Evolutionary conservation across 2,888 invertebrate genomes (phyloP).

Genomic region (Drosophila heteroneura): DNA sequence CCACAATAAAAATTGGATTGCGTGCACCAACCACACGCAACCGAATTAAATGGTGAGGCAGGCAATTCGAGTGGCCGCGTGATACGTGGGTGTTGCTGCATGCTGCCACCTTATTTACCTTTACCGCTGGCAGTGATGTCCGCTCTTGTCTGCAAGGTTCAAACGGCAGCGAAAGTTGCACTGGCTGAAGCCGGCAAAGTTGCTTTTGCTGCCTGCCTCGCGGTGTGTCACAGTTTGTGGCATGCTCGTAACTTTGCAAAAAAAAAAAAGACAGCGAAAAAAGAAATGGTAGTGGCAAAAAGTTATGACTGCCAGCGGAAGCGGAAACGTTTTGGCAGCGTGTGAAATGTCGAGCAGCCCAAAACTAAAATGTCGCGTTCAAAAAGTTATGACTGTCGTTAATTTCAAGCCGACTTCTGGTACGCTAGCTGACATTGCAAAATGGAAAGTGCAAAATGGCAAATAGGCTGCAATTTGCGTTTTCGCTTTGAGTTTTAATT

Average conservation of each 20-base stretch:
- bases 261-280: not conserved
- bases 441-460: conserved; percentile 26
- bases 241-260: conserved; percentile 50
- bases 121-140: conserved; percentile 36
- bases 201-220: conserved; percentile 26
- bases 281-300: conserved; percentile 36
- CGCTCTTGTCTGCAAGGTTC: conserved; percentile 35
- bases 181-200: conserved; percentile 34
- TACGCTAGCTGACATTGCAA: conserved; percentile 25
- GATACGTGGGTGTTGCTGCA: conserved; percentile 40
- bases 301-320: conserved; percentile 73
- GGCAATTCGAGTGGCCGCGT: not conserved
- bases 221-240: conserved; percentile 52
- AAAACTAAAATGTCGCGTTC: conserved; percentile 72
- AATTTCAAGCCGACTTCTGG: conserved; percentile 48
- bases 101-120: conserved; percentile 66
- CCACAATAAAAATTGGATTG: not conserved
- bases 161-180: conserved; percentile 57
- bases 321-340: conserved; percentile 78
- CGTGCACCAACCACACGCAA: conserved; percentile 1
- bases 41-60: conserved; percentile 7
- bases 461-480: conserved; percentile 24
- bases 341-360: conserved; percentile 69
- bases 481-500: conserved; percentile 45
- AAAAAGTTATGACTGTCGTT: conserved; percentile 72